A percentile compares a stretch with the other conserved stretches of the same genome.
Conservation (phyloP, 30 jellyfish, hydroid and myxozoan genomes). For the Mastigias papua region DNA sequence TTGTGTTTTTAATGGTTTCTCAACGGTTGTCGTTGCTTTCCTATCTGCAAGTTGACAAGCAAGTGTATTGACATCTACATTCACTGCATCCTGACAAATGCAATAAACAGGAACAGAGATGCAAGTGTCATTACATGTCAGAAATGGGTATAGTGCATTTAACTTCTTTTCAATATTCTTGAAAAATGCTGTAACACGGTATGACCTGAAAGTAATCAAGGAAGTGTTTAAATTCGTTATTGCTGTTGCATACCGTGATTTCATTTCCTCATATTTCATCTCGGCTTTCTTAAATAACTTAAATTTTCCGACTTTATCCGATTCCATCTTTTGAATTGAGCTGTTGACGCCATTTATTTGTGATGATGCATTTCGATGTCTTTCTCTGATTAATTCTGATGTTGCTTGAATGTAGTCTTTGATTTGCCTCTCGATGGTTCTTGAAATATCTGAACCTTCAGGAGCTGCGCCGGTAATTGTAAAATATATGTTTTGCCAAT, state of each 20-base stretch:
- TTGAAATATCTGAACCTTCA: not conserved
- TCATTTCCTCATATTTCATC: not conserved
- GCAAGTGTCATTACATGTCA: slow-evolving; percentile 41
- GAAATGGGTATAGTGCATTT: not conserved
- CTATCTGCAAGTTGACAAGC: slow-evolving; percentile 36
- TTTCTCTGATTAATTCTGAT: not conserved
- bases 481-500: slow-evolving; percentile 45
- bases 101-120: slow-evolving; percentile 56
- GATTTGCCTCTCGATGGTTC: not conserved
- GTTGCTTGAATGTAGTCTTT: not conserved
- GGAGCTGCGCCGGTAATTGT: slow-evolving; percentile 14
- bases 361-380: slow-evolving; percentile 15
- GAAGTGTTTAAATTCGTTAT: slow-evolving; percentile 16
- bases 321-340: not conserved
- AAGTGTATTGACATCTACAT: slow-evolving; percentile 49
- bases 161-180: slow-evolving; percentile 51
- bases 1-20: slow-evolving; percentile 23
- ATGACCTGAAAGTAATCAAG: slow-evolving; percentile 39
- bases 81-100: slow-evolving; percentile 68
- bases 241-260: slow-evolving; percentile 8
- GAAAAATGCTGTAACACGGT: slow-evolving; percentile 54
- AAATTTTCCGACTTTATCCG: not conserved
- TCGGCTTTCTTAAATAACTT: not conserved
- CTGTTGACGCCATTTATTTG: not conserved
- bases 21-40: slow-evolving; percentile 31